phyloP scores from a whole-genome alignment of 2,888 invertebrate genomes.

The Laothoe populi region DNA sequence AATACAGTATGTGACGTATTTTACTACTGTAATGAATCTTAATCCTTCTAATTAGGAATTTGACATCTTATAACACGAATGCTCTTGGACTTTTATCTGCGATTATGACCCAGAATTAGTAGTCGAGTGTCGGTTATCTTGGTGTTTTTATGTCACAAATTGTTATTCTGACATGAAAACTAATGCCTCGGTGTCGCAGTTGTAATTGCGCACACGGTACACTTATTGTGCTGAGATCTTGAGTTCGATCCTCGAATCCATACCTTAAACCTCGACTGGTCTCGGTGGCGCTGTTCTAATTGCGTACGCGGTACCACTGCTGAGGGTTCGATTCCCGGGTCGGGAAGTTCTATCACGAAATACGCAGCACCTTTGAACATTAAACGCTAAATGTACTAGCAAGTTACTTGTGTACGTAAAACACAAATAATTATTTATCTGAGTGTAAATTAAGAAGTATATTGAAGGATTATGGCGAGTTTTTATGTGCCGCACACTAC shows the following conservation, averaged over 20 bases:
- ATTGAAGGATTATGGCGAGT: conserved; percentile 47
- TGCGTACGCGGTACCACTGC: no score
- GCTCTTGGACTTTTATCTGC: conserved; percentile 18
- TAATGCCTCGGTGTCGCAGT: no score
- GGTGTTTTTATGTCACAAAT: conserved; percentile 35
- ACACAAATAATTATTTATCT: conserved; percentile 37
- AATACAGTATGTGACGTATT: not conserved
- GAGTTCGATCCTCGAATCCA: no score
- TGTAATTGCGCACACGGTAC: no score
- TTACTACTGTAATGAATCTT: conserved; percentile 35
- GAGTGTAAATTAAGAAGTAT: conserved; percentile 60
- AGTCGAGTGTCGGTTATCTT: conserved; percentile 42
- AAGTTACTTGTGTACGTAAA: not conserved
- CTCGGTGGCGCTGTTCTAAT: no score
- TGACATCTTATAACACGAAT: conserved; percentile 39
- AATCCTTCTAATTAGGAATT: conserved; percentile 51
- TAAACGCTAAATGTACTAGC: not conserved
- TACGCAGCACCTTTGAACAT: no score
- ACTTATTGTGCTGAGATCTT: no score
- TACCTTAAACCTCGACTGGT: no score
- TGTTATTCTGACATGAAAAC: not conserved
- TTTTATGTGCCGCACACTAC: conserved; percentile 31
- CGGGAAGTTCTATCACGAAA: no score
- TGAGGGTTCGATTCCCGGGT: no score
- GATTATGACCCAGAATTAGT: conserved; percentile 44